Evolutionary conservation across 2,797 vertebrate species (phyloP), one percentile per base, ranked within the genome.

Genomic region (Hyperoplus immaculatus): DNA sequence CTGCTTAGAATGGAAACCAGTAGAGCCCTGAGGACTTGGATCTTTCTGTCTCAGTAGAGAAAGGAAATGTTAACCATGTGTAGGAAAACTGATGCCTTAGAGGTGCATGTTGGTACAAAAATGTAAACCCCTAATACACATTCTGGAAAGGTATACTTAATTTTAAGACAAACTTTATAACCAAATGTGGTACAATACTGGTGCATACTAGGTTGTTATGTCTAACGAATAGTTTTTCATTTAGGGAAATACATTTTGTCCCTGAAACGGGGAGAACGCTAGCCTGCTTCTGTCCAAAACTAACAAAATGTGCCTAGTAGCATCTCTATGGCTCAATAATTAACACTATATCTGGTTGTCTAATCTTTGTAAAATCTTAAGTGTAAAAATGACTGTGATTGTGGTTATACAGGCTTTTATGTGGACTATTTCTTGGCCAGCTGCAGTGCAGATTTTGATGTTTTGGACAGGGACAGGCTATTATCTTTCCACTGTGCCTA

Each of bases 1-100:
- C 75, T 78, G 82, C 65, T 66, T 70, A n/a, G 66, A 76, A 75
- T 80, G 69, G 70, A 75, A 80, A 84, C 57, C 55, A 5, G 75
- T 53, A 38, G 65, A 47, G 0, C 38, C 75, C 71, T 0, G 39
- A 72, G 68, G 80, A 76, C 67, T 63, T 38, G 18, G 65, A 1
- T 78, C 55, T 81, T 73, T 86, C 56, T 80, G 77, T 55, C 71
- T 86, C 68, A 57, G 49, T 47, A 13, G 53, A 62, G 77, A 74
- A 83, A 73, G 59, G 29, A 13, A 3, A 29, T 29, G 3, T 29
- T 29, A 29, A 3, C 29, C 29, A 3, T 5, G 5, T 64, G 36
- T 49, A 29, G 43, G 6, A 53, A 56, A 74, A 66, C 41, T 47
- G 29, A 64, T 66, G 38, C 21, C 3, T 49, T 46, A 45, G 58